Base-by-base conservation (phyloP, 1,140 invertebrate genomes). In the Apis laboriosa region DNA sequence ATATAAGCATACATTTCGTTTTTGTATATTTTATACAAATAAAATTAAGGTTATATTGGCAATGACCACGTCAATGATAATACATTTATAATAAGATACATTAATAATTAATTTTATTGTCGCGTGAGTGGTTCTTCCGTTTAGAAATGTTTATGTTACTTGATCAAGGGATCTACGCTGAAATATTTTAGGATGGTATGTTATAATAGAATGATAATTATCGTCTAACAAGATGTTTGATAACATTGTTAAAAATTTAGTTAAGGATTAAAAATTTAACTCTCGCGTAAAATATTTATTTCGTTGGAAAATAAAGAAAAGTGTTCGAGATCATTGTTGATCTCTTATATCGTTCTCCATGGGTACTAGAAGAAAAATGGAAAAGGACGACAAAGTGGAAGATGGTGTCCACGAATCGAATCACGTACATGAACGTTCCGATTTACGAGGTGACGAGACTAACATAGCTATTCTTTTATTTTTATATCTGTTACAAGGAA, bases 401-500 rank as follows among this genome's bases (percentile, higher is more conserved):
- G 91, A 92, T 56, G 91, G 89, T 0, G 7, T 55, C 15, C 13
- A 66, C 4, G 88, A 90, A 12, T 12, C 21, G 0, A 84, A 82
- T 21, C 72, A 78, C 13, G 21, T 68, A 2, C 82, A 88, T 8
- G 94, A 93, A 70, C 91, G 89, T 7, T 95, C 95, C 55, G 95
- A 96, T 90, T 94, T 97, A 84, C 95, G 95, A 87, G 97, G 97
- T 12, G 97, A 98, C 93, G 95, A 96, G 87, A 92, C 94, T 64
- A 98, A 97, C 91, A 98, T 99, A 89, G 95, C 96, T 7, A 95
- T 99, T 63, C 94, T 99, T 66, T 95, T 99, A 83, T 98, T 99
- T 92, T 95, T 99, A 1, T 99, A 99, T 91, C 95, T 99, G 61
- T 94, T 99, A 11, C 98, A 99, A 96, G 99, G 98, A 2, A 98